phyloP scores from a whole-genome alignment of 2,113 vertebrate genomes.

The Python bivittatus region DNA sequence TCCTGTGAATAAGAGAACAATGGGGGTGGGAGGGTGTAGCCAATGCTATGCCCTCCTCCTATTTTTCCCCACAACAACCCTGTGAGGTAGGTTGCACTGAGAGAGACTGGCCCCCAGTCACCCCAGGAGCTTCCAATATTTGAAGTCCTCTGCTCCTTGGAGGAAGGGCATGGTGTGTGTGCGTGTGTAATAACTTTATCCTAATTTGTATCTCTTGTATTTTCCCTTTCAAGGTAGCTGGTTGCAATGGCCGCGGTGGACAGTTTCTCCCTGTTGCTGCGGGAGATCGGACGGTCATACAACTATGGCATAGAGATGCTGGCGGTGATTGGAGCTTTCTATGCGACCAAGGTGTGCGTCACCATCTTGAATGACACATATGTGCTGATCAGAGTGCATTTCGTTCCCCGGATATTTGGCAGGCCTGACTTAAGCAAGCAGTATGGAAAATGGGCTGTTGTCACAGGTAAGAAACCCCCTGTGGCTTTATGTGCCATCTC shows the following conservation, averaged over 20 bases:
- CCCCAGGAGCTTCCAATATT: too few relatives aligned
- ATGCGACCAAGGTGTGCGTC: constrained; percentile 77
- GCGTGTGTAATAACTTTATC: background rate
- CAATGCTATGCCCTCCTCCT: too few relatives aligned
- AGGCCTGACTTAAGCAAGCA: constrained; percentile 74
- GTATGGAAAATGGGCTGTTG: constrained; percentile 90
- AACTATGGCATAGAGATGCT: constrained; percentile 84
- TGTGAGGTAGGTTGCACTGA: too few relatives aligned
- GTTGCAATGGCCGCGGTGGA: constrained; percentile 91
- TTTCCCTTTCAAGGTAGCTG: constrained; percentile 44
- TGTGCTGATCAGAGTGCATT: constrained; percentile 79
- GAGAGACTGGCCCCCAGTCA: too few relatives aligned
- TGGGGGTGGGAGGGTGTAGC: too few relatives aligned
- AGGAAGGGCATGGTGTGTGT: background rate
- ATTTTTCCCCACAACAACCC: too few relatives aligned
- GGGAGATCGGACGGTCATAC: constrained; percentile 87
- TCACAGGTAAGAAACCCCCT: constrained; percentile 82
- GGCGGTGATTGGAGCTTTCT: constrained; percentile 88
- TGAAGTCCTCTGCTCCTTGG: background rate
- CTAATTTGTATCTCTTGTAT: background rate
- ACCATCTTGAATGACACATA: constrained; percentile 79
- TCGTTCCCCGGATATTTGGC: constrained; percentile 81
- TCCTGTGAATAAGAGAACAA: too few relatives aligned
- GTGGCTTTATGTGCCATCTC: too few relatives aligned
- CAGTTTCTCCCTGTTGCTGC: constrained; percentile 87